Conservation (phyloP, 1,140 invertebrate genomes). For the Sitobion miscanthi region DNA sequence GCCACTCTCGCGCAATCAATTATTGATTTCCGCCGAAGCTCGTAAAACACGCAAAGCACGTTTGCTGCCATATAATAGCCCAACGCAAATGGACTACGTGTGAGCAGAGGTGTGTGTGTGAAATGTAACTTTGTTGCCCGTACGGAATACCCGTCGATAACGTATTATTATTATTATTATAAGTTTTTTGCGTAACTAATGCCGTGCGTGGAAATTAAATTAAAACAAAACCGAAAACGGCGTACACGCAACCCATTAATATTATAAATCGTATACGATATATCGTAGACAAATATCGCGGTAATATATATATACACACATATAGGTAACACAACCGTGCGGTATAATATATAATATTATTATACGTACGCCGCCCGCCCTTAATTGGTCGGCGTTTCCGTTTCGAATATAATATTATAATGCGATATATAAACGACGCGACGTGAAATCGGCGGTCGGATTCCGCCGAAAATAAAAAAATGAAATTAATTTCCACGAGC, state of each 20-base stretch:
- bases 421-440: neutral
- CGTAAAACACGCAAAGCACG: constrained; percentile 15
- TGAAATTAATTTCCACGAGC: neutral
- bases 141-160: neutral
- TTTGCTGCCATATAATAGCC: neutral
- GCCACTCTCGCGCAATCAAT: constrained; percentile 1
- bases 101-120: neutral
- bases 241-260: neutral
- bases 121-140: neutral
- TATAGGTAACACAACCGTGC: too few species aligned
- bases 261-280: neutral
- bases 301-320: too few species aligned
- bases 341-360: neutral
- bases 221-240: neutral
- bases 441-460: constrained; percentile 19
- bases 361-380: neutral
- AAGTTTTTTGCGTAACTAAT: constrained; percentile 7
- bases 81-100: neutral
- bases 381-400: neutral
- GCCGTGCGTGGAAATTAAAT: neutral
- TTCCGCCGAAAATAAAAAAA: neutral
- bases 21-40: constrained; percentile 25
- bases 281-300: neutral
- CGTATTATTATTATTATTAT: neutral
- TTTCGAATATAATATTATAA: neutral